Percentiles rank a stretch among this genome's conserved stretches.
These are phyloP conservation scores for Palloptera scutellata DNA, from an alignment of 2,888 invertebrate genomes.

Conservation along the genomic window DNA sequence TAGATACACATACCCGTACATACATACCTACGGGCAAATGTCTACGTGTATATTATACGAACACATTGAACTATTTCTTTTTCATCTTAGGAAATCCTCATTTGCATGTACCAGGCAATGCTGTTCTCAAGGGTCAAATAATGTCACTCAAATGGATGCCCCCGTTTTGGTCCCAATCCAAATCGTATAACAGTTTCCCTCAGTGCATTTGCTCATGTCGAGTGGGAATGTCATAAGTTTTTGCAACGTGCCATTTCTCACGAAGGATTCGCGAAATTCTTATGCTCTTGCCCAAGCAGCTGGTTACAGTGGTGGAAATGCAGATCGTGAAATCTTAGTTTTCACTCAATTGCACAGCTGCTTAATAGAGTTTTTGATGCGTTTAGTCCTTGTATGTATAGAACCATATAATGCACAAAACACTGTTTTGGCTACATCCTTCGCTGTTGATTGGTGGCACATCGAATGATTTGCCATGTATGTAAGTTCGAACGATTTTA, in stretches of 20 bases:
- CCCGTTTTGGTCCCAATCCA: slow-evolving; percentile 63
- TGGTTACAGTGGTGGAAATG: slow-evolving; percentile 43
- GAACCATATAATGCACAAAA: slow-evolving; percentile 47
- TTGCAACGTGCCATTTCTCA: slow-evolving; percentile 48
- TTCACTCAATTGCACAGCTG: slow-evolving; percentile 44
- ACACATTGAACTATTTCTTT: not conserved
- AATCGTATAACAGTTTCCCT: slow-evolving; percentile 64
- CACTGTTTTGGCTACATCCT: slow-evolving; percentile 46
- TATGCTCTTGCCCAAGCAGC: slow-evolving; percentile 44
- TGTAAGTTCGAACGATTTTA: slow-evolving; percentile 30
- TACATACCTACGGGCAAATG: not conserved
- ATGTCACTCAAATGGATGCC: slow-evolving; percentile 64
- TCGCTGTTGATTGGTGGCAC: slow-evolving; percentile 48
- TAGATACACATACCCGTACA: no score
- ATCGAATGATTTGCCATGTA: slow-evolving; percentile 46
- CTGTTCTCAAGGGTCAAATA: slow-evolving; percentile 64
- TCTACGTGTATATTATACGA: no score
- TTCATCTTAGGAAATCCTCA: slow-evolving; percentile 54
- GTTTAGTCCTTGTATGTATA: slow-evolving; percentile 46
- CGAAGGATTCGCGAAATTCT: slow-evolving; percentile 30
- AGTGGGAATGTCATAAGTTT: slow-evolving; percentile 61
- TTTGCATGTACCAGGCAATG: slow-evolving; percentile 64
- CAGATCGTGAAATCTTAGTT: slow-evolving; percentile 52
- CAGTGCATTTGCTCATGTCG: slow-evolving; percentile 60
- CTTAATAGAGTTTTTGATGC: slow-evolving; percentile 44